Conservation (phyloP, 2,888 invertebrate species). For the Isoperla grammatica region DNA sequence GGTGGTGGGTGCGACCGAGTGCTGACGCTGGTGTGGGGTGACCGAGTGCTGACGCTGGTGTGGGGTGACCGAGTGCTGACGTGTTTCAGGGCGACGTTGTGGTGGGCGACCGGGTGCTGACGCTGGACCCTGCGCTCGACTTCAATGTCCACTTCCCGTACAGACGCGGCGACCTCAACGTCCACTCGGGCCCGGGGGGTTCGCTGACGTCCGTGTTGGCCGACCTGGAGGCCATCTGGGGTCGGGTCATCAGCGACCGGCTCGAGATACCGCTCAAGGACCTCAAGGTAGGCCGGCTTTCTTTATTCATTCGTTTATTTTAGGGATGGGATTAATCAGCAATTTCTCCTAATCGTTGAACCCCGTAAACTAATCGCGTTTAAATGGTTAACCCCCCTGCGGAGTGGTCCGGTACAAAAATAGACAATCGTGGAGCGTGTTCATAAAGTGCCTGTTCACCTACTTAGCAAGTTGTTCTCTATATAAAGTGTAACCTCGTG, state of each 20-base stretch:
- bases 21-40: too few species aligned
- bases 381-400: too few species aligned
- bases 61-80: too few species aligned
- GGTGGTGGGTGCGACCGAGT: too few species aligned
- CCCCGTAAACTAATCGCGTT: too few species aligned
- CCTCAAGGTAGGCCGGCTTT: conserved; percentile 42
- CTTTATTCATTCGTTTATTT: not conserved
- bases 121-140: conserved; percentile 59
- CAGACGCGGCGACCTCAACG: conserved; percentile 78
- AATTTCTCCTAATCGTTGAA: too few species aligned
- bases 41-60: too few species aligned
- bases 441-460: too few species aligned
- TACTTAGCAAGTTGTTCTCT: conserved; percentile 1
- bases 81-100: conserved; percentile 59
- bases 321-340: too few species aligned
- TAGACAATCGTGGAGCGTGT: too few species aligned
- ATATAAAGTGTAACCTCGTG: too few species aligned
- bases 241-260: conserved; percentile 66
- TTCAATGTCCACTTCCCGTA: conserved; percentile 91
- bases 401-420: too few species aligned
- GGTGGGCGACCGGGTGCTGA: conserved; percentile 70
- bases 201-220: conserved; percentile 77
- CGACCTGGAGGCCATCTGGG: conserved; percentile 87
- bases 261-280: conserved; percentile 63
- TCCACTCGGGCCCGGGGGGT: conserved; percentile 78